Evolutionary conservation across 2,797 vertebrate species (phyloP).

Genomic region (Peromyscus melanophrys): DNA sequence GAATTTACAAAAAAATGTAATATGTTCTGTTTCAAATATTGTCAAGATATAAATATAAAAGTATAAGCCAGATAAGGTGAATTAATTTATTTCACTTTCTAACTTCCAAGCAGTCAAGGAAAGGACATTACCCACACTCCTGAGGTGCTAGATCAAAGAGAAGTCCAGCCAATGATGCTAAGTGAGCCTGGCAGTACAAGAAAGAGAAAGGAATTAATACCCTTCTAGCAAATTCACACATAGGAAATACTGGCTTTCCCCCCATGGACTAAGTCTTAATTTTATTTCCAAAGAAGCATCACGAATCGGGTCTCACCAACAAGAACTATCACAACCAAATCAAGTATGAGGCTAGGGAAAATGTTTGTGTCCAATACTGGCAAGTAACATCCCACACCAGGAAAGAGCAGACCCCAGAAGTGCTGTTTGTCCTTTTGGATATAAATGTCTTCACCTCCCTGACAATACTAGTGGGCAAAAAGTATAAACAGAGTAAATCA

Average conservation of each 20-base stretch:
- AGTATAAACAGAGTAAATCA: neutral
- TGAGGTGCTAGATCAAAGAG: neutral
- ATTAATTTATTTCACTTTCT: neutral
- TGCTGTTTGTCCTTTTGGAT: neutral
- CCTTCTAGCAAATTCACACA: neutral
- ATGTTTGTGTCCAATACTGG: too few relatives aligned
- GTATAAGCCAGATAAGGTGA: neutral
- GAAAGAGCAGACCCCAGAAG: neutral
- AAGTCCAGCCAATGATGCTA: neutral
- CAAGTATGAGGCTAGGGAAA: neutral
- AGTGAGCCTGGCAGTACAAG: neutral
- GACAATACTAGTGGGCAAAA: neutral
- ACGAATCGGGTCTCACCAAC: neutral
- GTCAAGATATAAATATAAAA: neutral
- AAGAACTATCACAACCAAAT: neutral
- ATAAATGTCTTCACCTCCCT: neutral
- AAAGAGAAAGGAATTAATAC: neutral
- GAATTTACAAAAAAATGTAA: neutral
- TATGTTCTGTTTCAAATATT: neutral
- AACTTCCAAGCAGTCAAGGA: neutral
- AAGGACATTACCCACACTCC: neutral
- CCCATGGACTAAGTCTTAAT: neutral
- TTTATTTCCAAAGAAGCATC: neutral
- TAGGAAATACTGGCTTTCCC: neutral
- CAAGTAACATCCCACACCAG: neutral